A percentile compares a stretch with the other conserved stretches of the same genome.
Conservation (phyloP, 2,888 invertebrate species). For the Mythimna ferrago region DNA sequence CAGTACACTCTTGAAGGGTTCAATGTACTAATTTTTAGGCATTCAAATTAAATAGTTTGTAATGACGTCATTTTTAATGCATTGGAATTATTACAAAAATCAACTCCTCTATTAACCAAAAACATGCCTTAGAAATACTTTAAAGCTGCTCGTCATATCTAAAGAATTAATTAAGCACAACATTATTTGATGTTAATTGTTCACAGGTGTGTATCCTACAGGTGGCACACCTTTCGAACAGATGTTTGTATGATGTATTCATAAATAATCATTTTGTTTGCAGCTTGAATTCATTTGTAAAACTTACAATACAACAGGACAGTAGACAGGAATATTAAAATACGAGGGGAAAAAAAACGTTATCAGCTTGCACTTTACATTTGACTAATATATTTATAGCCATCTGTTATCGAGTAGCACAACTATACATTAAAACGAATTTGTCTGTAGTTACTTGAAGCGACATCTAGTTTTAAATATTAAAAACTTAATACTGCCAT, state of each 20-base stretch:
- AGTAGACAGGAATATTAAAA: too few species aligned
- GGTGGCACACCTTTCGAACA: slow-evolving; percentile 28
- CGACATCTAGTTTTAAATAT: slow-evolving; percentile 34
- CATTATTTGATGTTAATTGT: slow-evolving; percentile 16
- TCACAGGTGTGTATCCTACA: slow-evolving; percentile 31
- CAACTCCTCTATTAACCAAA: background rate
- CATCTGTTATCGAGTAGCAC: slow-evolving; percentile 46
- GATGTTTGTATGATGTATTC: slow-evolving; percentile 11
- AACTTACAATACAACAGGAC: background rate
- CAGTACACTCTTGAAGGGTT: background rate
- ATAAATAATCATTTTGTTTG: background rate
- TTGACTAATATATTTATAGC: background rate
- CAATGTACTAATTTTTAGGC: background rate
- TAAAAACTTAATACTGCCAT: slow-evolving; percentile 20
- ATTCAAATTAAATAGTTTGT: background rate
- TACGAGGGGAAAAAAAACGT: background rate
- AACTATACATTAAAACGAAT: background rate
- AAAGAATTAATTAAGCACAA: background rate
- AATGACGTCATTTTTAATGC: background rate
- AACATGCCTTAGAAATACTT: background rate
- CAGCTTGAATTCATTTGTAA: background rate
- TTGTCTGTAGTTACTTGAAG: background rate
- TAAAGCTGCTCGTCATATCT: background rate
- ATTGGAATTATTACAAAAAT: background rate
- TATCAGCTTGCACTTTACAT: accelerated